Conservation (phyloP, 2,888 invertebrate genomes). For the Eupithecia vulgata region DNA sequence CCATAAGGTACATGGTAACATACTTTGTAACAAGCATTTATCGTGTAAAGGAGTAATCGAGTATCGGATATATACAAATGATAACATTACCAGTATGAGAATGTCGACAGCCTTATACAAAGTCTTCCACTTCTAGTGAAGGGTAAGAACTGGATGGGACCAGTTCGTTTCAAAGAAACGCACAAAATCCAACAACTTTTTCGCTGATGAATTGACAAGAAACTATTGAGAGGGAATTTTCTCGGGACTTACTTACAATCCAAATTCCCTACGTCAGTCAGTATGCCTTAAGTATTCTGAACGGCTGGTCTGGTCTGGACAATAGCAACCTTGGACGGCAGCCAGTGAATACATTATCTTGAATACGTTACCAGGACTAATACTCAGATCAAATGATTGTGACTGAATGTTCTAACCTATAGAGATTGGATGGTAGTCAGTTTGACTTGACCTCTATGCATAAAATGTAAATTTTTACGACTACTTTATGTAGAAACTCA, state of each 20-base stretch:
- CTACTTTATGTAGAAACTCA: too few species aligned
- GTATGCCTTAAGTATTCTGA: slow-evolving; percentile 32
- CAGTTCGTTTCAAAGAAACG: too few species aligned
- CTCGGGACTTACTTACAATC: slow-evolving; percentile 6
- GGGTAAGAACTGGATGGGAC: too few species aligned
- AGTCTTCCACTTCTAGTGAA: too few species aligned
- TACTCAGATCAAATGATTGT: slow-evolving; percentile 16
- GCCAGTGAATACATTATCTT: slow-evolving; percentile 64
- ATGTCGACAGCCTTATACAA: too few species aligned
- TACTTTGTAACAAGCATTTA: too few species aligned
- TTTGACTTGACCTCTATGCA: neutral
- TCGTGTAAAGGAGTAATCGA: too few species aligned
- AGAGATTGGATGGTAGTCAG: neutral
- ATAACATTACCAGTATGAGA: too few species aligned
- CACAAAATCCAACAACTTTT: too few species aligned
- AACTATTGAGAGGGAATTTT: neutral
- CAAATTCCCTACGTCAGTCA: slow-evolving; percentile 21
- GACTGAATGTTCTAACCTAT: slow-evolving; percentile 16
- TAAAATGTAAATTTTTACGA: neutral
- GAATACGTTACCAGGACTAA: slow-evolving; percentile 55
- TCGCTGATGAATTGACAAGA: too few species aligned
- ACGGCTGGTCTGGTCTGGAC: slow-evolving; percentile 35
- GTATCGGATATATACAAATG: too few species aligned
- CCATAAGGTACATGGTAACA: too few species aligned
- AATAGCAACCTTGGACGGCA: slow-evolving; percentile 57